Evolutionary conservation across 2,113 vertebrate genomes (phyloP).

Genomic region (Corythornis madagascariensis): DNA sequence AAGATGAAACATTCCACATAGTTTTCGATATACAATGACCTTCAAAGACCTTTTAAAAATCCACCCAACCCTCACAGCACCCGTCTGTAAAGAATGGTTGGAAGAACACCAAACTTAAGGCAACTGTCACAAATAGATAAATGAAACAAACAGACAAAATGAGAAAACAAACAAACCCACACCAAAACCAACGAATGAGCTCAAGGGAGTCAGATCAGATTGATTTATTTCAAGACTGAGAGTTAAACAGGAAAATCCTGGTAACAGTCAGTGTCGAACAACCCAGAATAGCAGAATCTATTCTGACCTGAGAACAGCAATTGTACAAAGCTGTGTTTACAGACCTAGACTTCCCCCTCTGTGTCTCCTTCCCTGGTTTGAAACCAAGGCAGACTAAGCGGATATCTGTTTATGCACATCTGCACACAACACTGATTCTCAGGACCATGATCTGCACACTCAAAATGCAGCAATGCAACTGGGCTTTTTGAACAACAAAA

Average conservation of each 20-base stretch:
- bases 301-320: neutral
- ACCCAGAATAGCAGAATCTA: neutral
- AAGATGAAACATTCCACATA: neutral
- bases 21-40: neutral
- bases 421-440: neutral
- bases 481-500: neutral
- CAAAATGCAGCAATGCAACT: neutral
- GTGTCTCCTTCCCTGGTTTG: fast-evolving
- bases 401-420: neutral
- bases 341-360: neutral
- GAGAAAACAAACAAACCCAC: neutral
- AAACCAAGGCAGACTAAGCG: neutral
- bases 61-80: neutral
- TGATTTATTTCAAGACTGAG: neutral
- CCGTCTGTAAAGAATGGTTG: neutral
- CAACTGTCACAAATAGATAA: neutral
- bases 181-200: neutral
- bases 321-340: neutral
- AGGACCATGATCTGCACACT: neutral
- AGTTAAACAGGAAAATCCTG: neutral
- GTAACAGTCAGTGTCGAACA: neutral
- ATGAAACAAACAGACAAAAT: neutral
- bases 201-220: neutral
- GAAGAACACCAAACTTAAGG: neutral
- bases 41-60: neutral